Evolutionary conservation across 2,113 vertebrate species (phyloP).

Genomic region (Pachyramphus minor): DNA sequence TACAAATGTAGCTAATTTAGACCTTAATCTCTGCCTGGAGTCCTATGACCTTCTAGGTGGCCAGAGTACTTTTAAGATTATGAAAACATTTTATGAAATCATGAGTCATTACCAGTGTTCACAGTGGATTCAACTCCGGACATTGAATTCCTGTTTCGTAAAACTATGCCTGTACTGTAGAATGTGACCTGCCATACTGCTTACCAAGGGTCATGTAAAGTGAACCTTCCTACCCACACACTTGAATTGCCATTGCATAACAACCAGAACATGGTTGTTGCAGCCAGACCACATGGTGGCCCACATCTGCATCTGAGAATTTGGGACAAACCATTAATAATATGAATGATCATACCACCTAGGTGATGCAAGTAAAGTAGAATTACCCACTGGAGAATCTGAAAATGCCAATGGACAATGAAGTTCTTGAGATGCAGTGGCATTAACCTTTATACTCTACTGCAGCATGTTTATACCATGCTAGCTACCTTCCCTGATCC

Average conservation of each 20-base stretch:
- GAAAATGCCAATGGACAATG: background rate
- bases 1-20: background rate
- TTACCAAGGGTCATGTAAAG: background rate
- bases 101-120: background rate
- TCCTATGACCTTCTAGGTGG: background rate
- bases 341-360: background rate
- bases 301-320: background rate
- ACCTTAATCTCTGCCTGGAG: background rate
- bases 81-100: background rate
- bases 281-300: background rate
- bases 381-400: background rate
- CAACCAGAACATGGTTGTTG: background rate
- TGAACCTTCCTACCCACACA: background rate
- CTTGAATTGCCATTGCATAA: background rate
- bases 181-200: background rate
- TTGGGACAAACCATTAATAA: background rate
- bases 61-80: background rate
- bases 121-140: background rate
- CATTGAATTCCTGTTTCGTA: background rate
- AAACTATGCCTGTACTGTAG: background rate
- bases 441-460: background rate
- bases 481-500: background rate
- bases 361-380: background rate
- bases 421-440: background rate
- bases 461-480: background rate